These are phyloP conservation scores for Prunella fulvescens DNA, from an alignment of 2,113 vertebrate genomes.

Conservation along the genomic window DNA sequence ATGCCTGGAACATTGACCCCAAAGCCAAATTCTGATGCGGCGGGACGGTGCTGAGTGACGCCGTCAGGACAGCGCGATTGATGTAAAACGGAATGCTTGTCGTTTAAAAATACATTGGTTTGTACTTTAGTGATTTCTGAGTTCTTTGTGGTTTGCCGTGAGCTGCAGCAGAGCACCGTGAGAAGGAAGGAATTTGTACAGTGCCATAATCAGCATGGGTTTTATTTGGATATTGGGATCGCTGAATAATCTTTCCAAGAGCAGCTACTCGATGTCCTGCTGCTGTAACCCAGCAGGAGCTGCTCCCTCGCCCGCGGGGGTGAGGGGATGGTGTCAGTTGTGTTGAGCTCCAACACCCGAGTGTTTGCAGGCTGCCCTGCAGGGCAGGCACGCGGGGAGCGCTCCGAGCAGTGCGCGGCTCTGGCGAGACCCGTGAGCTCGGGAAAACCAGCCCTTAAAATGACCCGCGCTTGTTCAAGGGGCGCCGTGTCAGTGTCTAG, in stretches of 20 bases:
- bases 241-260: background rate
- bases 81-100: background rate
- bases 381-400: fast-evolving
- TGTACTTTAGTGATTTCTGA: background rate
- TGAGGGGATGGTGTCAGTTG: fast-evolving
- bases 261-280: no score
- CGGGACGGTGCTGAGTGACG: background rate
- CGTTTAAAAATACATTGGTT: background rate
- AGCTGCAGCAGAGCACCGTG: background rate
- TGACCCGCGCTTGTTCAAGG: background rate
- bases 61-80: background rate
- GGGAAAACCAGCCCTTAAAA: background rate
- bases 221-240: no score
- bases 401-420: no score
- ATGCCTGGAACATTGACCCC: background rate
- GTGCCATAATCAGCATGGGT: no score
- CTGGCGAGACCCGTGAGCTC: no score
- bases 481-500: background rate
- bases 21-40: background rate
- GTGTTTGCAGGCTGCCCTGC: background rate
- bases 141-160: background rate
- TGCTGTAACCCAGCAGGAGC: background rate
- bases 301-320: background rate
- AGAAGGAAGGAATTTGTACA: background rate
- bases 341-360: background rate